Conservation (phyloP, 2,113 vertebrate species). For the Macaca fascicularis region T2T-MFA8v1.1 NC_088377.1:185840501-185841000, state of each 20-base stretch:
- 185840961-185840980: background rate
- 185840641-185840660: background rate
- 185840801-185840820: background rate
- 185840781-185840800: background rate
- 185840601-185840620: background rate
- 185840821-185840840: background rate
- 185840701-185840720: background rate
- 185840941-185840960: background rate
- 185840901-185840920: background rate
- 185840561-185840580: background rate
- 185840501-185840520: background rate
- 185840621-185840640: background rate
- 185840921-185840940: accelerated
- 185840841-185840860: background rate
- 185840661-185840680: background rate
- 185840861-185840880: background rate
- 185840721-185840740: background rate
- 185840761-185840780: background rate
- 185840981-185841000: background rate
- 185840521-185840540: background rate
- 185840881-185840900: background rate
- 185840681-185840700: background rate
- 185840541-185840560: background rate
- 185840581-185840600: background rate
- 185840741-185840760: background rate